Conservation (phyloP, 2,797 vertebrate species). For the Halcyon smyrnensis region DNA sequence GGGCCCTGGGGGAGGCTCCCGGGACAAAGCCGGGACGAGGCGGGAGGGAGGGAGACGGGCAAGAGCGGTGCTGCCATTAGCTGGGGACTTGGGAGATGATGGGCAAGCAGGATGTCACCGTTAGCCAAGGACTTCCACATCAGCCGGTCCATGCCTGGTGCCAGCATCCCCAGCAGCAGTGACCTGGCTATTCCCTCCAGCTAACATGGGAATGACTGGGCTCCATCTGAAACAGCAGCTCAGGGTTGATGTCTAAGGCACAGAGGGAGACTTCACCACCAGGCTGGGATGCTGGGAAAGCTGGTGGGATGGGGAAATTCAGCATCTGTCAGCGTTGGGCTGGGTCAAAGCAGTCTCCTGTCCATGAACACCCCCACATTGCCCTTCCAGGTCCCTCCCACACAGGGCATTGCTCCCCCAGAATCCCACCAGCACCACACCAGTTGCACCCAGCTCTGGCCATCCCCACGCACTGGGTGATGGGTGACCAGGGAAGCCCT, state of each 20-base stretch:
- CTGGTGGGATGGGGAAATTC: fast-evolving
- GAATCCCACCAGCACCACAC: background rate
- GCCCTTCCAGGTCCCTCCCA: background rate
- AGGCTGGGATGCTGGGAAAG: background rate
- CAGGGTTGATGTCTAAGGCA: fast-evolving
- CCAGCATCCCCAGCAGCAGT: fast-evolving
- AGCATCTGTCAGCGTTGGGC: fast-evolving
- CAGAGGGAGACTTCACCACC: background rate
- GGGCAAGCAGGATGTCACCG: background rate
- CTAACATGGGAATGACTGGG: fast-evolving
- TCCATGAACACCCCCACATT: fast-evolving
- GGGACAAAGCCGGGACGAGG: background rate
- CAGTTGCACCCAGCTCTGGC: background rate
- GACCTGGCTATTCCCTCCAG: fast-evolving
- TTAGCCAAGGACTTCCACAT: background rate
- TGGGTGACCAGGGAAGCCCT: fast-evolving
- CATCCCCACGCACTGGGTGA: fast-evolving
- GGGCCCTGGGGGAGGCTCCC: slow-evolving; percentile 66
- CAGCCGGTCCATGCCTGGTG: fast-evolving
- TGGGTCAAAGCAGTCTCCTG: fast-evolving
- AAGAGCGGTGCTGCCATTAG: background rate
- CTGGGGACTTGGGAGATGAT: background rate
- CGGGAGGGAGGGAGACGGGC: background rate
- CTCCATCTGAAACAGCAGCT: fast-evolving
- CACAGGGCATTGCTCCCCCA: fast-evolving